Conservation (phyloP, 2,113 vertebrate species). For the Seriola rivoliana region DNA sequence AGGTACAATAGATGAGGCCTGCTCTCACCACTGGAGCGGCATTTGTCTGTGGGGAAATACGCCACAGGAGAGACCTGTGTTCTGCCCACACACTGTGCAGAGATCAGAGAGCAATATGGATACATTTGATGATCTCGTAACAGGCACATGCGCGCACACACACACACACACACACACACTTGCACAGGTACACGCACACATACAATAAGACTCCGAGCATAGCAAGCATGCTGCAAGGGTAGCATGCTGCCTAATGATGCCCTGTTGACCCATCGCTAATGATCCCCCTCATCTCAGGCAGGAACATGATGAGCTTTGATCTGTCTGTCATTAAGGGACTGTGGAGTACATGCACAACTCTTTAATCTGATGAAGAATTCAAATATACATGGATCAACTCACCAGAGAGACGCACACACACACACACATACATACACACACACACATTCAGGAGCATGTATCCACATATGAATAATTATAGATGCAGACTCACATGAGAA, state of each 20-base stretch:
- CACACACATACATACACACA: neutral
- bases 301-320: conserved; percentile 80
- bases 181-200: conserved; percentile 24
- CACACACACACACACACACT: conserved; percentile 25
- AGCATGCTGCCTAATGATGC: conserved; percentile 72
- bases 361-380: conserved; percentile 69
- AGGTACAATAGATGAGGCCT: conserved; percentile 68
- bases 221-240: conserved; percentile 60
- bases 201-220: neutral
- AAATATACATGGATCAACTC: conserved; percentile 41
- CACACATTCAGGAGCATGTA: neutral
- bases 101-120: conserved; percentile 70
- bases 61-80: conserved; percentile 68
- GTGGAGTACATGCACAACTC: conserved; percentile 39
- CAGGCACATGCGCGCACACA: conserved; percentile 24
- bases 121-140: conserved; percentile 52
- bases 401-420: neutral
- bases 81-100: conserved; percentile 70
- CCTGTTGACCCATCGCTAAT: conserved; percentile 76
- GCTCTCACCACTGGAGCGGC: conserved; percentile 62
- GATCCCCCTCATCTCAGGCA: conserved; percentile 66
- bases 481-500: neutral
- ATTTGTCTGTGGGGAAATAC: conserved; percentile 73
- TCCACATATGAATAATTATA: conserved; percentile 11
- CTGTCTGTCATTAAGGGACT: conserved; percentile 73